A percentile compares a stretch with the other conserved stretches of the same genome.
These are phyloP conservation scores for Rousettus leschenaultii DNA, from an alignment of 2,113 vertebrate genomes.

Conservation along the genomic window DNA sequence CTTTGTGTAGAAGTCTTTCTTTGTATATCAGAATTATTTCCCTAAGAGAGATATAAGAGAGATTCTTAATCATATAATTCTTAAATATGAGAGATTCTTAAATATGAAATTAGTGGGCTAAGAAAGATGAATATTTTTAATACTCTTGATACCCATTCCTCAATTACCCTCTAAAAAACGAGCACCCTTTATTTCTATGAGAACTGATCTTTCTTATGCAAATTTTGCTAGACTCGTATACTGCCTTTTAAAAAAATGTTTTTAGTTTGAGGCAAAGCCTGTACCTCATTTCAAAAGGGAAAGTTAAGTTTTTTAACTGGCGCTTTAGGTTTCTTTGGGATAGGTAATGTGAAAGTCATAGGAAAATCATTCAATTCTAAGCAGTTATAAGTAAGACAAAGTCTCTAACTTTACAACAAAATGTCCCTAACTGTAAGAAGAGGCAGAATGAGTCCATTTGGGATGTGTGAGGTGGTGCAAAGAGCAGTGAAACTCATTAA, in stretches of 20 bases:
- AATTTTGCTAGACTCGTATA: background rate
- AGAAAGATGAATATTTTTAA: background rate
- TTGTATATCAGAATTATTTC: conserved; percentile 7
- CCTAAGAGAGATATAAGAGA: background rate
- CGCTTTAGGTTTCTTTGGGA: background rate
- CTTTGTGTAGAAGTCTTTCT: background rate
- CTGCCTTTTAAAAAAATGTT: background rate
- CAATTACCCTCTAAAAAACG: background rate
- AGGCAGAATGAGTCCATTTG: background rate
- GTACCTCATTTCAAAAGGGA: background rate
- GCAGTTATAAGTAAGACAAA: background rate
- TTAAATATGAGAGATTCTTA: background rate
- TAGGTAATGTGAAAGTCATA: background rate
- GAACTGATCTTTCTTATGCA: background rate
- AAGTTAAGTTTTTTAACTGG: background rate
- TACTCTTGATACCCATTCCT: background rate
- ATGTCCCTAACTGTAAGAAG: background rate
- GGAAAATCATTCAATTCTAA: background rate
- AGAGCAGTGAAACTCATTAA: background rate
- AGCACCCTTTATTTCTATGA: background rate
- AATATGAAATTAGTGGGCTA: background rate
- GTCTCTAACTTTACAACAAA: background rate
- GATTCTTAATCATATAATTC: background rate
- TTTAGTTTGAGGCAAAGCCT: background rate
- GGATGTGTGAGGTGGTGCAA: background rate